Evolutionary conservation across 2,113 vertebrate species (phyloP).

Genomic region (Psophia crepitans): DNA sequence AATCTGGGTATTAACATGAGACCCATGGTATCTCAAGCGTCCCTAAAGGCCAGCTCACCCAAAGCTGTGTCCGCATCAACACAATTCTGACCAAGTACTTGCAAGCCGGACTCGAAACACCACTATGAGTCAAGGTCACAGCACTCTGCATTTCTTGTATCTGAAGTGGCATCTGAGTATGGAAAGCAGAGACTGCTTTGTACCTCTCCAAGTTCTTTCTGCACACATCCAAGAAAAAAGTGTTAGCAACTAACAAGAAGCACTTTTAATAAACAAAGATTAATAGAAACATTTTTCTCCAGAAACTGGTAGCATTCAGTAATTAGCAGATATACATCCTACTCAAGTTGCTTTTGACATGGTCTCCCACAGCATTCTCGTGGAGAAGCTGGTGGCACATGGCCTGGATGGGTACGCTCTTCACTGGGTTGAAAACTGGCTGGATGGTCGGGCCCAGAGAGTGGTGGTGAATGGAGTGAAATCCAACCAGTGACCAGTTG

Average conservation of each 20-base stretch:
- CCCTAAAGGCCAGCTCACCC: background rate
- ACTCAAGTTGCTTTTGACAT: background rate
- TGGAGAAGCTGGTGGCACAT: too few species aligned
- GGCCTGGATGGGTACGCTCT: too few species aligned
- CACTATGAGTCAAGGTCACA: background rate
- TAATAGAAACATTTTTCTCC: background rate
- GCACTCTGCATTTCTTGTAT: background rate
- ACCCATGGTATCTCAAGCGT: background rate
- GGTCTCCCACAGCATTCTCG: too few species aligned
- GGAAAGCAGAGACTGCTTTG: background rate
- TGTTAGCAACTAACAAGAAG: background rate
- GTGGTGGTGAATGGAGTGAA: too few species aligned
- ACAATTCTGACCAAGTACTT: background rate
- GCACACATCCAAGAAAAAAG: background rate
- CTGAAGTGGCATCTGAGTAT: background rate
- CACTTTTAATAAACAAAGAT: background rate
- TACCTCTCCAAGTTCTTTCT: background rate
- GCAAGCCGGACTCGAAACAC: background rate
- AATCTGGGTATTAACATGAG: background rate
- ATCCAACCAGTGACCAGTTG: too few species aligned
- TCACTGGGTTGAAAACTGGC: too few species aligned
- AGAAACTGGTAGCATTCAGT: background rate
- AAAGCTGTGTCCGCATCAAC: fast-evolving
- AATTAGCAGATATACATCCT: background rate
- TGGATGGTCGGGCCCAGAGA: too few species aligned